phyloP scores from a whole-genome alignment of 2,113 vertebrate species.

The Pteropus alecto region DNA sequence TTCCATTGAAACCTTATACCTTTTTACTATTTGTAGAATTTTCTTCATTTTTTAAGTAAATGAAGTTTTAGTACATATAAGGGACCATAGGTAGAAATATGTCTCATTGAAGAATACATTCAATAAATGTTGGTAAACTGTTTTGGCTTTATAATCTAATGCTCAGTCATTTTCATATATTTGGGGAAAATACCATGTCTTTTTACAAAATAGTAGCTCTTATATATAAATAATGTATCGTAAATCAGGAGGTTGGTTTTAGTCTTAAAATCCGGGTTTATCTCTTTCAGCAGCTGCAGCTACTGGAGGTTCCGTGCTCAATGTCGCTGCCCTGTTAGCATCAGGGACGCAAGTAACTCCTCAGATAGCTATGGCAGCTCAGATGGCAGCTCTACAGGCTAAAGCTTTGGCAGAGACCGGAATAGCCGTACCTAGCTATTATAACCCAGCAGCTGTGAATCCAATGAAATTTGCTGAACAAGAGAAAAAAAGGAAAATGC shows the following conservation, averaged over 20 bases:
- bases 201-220: neutral
- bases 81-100: neutral
- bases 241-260: neutral
- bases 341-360: conserved; percentile 98
- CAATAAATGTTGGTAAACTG: neutral
- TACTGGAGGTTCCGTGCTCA: conserved; percentile 91
- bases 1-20: neutral
- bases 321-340: conserved; percentile 96
- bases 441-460: conserved; percentile 97
- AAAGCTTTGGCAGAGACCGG: conserved; percentile 97
- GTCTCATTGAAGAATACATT: neutral
- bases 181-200: neutral
- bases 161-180: neutral
- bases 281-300: conserved; percentile 81
- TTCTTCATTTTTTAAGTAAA: neutral
- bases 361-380: conserved; percentile 98
- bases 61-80: neutral
- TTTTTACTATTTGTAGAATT: neutral
- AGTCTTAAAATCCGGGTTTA: neutral
- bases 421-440: conserved; percentile 98
- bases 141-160: neutral
- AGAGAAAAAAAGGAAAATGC: conserved; percentile 97
- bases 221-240: neutral
- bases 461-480: conserved; percentile 98
- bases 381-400: conserved; percentile 98